A percentile compares a stretch with the other conserved stretches of the same genome.
phyloP scores from a whole-genome alignment of 1,140 invertebrate genomes.

The Trichonephila inaurata region DNA sequence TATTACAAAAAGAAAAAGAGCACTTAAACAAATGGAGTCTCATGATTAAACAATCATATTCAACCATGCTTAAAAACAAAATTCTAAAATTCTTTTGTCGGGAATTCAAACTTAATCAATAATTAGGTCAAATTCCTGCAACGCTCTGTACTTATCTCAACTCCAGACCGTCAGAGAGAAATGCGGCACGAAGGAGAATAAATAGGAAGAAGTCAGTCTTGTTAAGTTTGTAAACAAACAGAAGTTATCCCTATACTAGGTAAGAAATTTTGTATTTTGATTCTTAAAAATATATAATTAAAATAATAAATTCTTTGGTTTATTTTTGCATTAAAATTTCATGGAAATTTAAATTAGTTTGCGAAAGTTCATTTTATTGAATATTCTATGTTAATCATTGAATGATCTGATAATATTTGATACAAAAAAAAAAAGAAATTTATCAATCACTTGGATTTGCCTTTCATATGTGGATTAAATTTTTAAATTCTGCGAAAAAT shows the following conservation, averaged over 20 bases:
- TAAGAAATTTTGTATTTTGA: neutral
- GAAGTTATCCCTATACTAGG: slow-evolving; percentile 23
- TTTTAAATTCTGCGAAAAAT: too few relatives aligned
- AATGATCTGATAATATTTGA: neutral
- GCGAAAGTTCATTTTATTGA: neutral
- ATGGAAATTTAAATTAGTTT: neutral
- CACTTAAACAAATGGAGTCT: neutral
- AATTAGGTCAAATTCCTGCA: slow-evolving; percentile 38
- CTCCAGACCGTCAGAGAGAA: slow-evolving; percentile 46
- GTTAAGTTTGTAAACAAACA: slow-evolving; percentile 68
- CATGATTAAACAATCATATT: neutral
- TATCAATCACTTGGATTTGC: too few relatives aligned
- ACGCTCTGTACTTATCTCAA: slow-evolving; percentile 41
- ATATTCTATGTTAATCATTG: neutral
- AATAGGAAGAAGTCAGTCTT: slow-evolving; percentile 29
- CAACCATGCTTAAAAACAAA: neutral
- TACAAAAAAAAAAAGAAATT: neutral
- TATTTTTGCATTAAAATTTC: neutral
- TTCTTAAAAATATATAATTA: neutral
- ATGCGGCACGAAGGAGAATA: slow-evolving; percentile 63
- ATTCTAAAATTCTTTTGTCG: neutral
- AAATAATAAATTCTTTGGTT: neutral
- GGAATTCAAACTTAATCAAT: neutral
- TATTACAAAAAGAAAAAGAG: too few relatives aligned
- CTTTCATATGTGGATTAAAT: too few relatives aligned